Evolutionary conservation across 2,888 invertebrate genomes (phyloP).

Genomic region (Ischnura elegans): DNA sequence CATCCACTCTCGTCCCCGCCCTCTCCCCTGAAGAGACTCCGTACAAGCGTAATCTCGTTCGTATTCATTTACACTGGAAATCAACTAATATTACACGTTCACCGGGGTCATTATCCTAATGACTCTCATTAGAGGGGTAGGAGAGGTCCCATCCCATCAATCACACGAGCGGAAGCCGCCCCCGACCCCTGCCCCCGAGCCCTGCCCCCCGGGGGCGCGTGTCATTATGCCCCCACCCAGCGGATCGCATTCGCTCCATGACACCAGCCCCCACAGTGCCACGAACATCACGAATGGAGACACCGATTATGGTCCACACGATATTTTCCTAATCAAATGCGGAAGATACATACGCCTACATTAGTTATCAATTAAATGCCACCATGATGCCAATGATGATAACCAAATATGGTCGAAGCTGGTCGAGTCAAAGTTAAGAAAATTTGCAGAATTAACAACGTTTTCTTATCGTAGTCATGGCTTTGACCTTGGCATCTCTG

Average conservation of each 20-base stretch:
- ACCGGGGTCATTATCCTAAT: conserved; percentile 44
- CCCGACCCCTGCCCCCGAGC: not conserved
- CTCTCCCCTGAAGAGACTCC: too few species aligned
- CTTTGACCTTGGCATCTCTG: too few species aligned
- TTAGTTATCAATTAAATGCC: too few species aligned
- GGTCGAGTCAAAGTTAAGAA: too few species aligned
- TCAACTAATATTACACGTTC: conserved; percentile 59
- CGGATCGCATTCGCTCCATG: not conserved
- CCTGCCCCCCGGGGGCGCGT: not conserved
- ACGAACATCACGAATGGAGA: too few species aligned
- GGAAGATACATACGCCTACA: too few species aligned
- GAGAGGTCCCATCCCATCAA: conserved; percentile 4
- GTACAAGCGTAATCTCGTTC: conserved; percentile 47
- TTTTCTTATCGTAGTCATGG: too few species aligned
- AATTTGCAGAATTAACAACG: too few species aligned
- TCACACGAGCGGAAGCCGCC: not conserved
- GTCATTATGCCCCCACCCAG: not conserved
- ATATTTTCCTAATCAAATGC: too few species aligned
- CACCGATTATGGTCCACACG: too few species aligned
- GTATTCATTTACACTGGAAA: conserved; percentile 62
- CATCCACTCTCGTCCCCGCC: not conserved
- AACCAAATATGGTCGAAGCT: too few species aligned
- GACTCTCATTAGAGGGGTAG: conserved; percentile 45
- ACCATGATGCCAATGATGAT: too few species aligned
- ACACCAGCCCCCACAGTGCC: not conserved